These are phyloP conservation scores for Mionectes macconnelli DNA, from an alignment of 2,113 vertebrate genomes.

Conservation along the genomic window DNA sequence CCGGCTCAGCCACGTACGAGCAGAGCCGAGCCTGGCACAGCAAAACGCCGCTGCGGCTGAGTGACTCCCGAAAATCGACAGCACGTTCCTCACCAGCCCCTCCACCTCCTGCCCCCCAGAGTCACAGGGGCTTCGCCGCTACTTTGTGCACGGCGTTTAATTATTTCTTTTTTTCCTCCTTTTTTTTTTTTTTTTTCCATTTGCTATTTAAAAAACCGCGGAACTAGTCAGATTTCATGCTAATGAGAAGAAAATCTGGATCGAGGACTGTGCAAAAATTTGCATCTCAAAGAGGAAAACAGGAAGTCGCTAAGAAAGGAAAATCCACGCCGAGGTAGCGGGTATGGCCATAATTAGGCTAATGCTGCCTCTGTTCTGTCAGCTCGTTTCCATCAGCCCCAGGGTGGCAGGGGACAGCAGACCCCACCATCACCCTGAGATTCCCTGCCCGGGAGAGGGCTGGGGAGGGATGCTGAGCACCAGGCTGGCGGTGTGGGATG, in stretches of 20 bases:
- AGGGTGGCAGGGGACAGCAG: background rate
- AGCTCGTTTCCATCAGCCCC: conserved; percentile 41
- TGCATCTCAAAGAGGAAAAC: conserved; percentile 70
- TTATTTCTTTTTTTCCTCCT: background rate
- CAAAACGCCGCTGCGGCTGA: background rate
- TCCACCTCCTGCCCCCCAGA: background rate
- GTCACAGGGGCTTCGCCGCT: background rate
- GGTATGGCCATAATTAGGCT: conserved; percentile 51
- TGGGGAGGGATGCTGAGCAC: background rate
- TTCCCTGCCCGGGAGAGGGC: background rate
- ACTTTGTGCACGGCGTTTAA: background rate
- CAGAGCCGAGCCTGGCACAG: background rate
- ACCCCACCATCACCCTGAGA: background rate
- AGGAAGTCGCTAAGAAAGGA: conserved; percentile 58
- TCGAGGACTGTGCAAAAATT: conserved; percentile 64
- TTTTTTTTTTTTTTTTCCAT: background rate
- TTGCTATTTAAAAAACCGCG: conserved; percentile 40
- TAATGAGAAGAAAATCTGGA: conserved; percentile 67
- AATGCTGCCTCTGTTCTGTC: conserved; percentile 46
- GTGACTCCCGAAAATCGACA: background rate
- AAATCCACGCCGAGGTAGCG: conserved; percentile 28
- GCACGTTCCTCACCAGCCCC: background rate
- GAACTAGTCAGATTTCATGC: conserved; percentile 65
- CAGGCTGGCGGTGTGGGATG: accelerated
- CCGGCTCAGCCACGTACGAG: background rate